These are phyloP conservation scores for Isurus oxyrinchus DNA, from an alignment of 2,113 vertebrate genomes.

Conservation along the genomic window DNA sequence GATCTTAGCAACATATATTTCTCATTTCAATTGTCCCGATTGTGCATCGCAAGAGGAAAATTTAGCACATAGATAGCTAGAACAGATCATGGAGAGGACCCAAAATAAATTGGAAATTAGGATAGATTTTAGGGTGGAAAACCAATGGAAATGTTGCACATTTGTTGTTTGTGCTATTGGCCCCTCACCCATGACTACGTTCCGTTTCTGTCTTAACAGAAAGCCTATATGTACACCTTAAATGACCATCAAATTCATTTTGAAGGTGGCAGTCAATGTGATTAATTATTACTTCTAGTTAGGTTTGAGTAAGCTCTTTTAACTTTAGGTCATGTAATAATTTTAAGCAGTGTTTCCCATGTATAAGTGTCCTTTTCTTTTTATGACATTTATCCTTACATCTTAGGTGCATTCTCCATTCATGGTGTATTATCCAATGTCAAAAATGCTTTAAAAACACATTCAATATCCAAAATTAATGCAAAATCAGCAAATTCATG, in stretches of 20 bases:
- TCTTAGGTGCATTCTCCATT: background rate
- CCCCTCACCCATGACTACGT: background rate
- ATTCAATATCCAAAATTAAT: background rate
- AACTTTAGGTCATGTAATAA: background rate
- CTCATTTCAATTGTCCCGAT: background rate
- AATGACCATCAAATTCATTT: background rate
- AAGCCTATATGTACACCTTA: background rate
- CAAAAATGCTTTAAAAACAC: background rate
- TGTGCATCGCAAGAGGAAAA: background rate
- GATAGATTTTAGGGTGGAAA: background rate
- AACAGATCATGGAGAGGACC: background rate
- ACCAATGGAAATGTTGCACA: background rate
- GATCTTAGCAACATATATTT: background rate
- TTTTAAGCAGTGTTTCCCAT: background rate
- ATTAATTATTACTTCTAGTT: background rate
- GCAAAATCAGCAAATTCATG: slow-evolving; percentile 9
- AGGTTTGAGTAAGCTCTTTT: background rate
- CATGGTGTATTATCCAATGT: background rate
- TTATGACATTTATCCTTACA: background rate
- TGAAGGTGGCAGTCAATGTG: background rate
- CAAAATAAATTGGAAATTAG: background rate
- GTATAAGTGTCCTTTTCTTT: background rate
- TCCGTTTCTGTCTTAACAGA: background rate
- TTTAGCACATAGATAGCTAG: background rate
- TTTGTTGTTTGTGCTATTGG: background rate